A percentile compares a stretch with the other conserved stretches of the same genome.
phyloP scores from a whole-genome alignment of 2,888 invertebrate genomes.

The Pheosia tremula region DNA sequence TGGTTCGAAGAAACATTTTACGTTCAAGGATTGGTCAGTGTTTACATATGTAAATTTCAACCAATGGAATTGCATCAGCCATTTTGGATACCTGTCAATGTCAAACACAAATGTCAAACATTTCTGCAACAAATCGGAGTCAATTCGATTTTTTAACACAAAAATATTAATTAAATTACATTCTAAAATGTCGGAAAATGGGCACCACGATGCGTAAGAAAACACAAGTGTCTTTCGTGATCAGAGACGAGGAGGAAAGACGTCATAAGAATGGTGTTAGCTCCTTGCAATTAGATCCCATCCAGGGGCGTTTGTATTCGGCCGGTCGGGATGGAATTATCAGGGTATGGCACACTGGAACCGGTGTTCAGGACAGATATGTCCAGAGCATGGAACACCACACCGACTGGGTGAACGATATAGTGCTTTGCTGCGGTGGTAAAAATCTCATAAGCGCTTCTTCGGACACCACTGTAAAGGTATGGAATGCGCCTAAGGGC shows the following conservation, averaged over 20 bases:
- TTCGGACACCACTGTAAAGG: conserved; percentile 99
- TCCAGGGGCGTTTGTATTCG: conserved; percentile 94
- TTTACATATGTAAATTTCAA: not conserved
- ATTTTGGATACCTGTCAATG: conserved; percentile 37
- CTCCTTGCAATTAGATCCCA: conserved; percentile 96
- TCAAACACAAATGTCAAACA: conserved; percentile 20
- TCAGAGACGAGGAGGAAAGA: conserved; percentile 97
- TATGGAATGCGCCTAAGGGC: conserved; percentile 99
- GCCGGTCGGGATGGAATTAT: conserved; percentile 99
- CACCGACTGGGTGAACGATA: conserved; percentile 99
- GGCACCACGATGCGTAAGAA: conserved; percentile 81
- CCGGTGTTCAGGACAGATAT: conserved; percentile 86
- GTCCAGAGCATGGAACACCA: conserved; percentile 99
- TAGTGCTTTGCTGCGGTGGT: conserved; percentile 98
- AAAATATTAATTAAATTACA: conserved; percentile 52
- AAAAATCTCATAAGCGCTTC: conserved; percentile 99
- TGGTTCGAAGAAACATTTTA: too few relatives aligned
- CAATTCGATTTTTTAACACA: conserved; percentile 29
- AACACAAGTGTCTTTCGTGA: conserved; percentile 97
- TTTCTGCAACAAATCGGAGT: conserved; percentile 26
- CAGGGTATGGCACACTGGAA: conserved; percentile 92
- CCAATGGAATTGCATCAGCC: conserved; percentile 34
- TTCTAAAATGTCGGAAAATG: conserved; percentile 82
- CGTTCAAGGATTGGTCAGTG: conserved; percentile 16
- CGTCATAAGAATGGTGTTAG: conserved; percentile 98